Evolutionary conservation across 1,140 invertebrate species (phyloP).

Genomic region (Drosophila sechellia): DNA sequence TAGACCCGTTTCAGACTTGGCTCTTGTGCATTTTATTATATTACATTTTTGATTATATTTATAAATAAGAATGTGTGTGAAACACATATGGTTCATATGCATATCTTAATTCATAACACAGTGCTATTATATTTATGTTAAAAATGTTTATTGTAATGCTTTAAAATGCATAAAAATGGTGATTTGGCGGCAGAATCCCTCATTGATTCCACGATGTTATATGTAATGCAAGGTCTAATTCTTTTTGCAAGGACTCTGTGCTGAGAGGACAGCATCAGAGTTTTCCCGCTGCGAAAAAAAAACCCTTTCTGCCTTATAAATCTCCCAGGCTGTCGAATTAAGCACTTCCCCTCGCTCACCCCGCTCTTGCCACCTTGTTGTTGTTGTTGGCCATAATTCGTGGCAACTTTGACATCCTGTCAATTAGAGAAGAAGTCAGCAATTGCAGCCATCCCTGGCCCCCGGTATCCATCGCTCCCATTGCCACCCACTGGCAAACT

Average conservation of each 20-base stretch:
- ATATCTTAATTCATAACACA: too few relatives aligned
- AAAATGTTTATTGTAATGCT: too few relatives aligned
- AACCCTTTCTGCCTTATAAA: conserved; percentile 54
- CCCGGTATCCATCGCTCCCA: neutral
- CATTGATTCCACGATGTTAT: too few relatives aligned
- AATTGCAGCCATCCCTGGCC: conserved; percentile 32
- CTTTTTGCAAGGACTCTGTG: too few relatives aligned
- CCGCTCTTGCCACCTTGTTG: conserved; percentile 24
- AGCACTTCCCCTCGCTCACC: conserved; percentile 16
- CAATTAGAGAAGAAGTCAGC: conserved; percentile 66
- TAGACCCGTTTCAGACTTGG: neutral
- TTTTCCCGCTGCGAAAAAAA: conserved; percentile 9
- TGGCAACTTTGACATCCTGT: conserved; percentile 63
- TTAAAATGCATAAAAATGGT: too few relatives aligned
- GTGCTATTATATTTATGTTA: too few relatives aligned
- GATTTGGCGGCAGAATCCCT: too few relatives aligned
- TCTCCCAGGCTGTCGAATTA: conserved; percentile 71
- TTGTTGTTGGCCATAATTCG: conserved; percentile 68
- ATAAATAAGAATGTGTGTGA: too few relatives aligned
- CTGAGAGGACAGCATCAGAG: conserved; percentile 8
- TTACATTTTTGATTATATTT: too few relatives aligned
- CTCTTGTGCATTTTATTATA: neutral
- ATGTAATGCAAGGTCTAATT: too few relatives aligned
- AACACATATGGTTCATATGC: too few relatives aligned
- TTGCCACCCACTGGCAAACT: conserved; percentile 40